Evolutionary conservation across 2,888 invertebrate genomes (phyloP), one percentile per base, ranked within the genome.

Genomic region (Odontomyia ornata): DNA sequence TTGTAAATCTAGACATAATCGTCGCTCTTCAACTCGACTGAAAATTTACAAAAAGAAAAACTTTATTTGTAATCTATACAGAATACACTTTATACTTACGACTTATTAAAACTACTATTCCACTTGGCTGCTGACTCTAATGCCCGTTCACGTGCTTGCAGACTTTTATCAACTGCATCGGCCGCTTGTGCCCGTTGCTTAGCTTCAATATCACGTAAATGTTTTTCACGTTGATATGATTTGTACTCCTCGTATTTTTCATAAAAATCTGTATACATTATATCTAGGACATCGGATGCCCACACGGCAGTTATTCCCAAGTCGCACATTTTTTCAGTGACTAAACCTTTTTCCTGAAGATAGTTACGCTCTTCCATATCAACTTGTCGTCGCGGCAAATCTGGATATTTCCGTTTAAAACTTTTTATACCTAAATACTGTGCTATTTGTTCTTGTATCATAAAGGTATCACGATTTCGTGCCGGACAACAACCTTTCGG

Each of bases 361-460:
- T 93, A 96, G 83, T 95, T 95, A 76, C 96, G 90, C 85, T 99
- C 99, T 80, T 95, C 95, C 88, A 95, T 95, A 81, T 96, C 96
- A 28, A 97, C 92, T 80, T 93, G 89, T 76, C 98, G 90, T 76
- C 98, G 89, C 80, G 92, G 91, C 75, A 96, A 86, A 85, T 96
- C 95, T n/a, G 95, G 94, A 87, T 96, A 96, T 84, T 98, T 97
- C 80, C 99, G 90, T 86, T 98, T 98, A 86, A 99, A 99, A 77
- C 98, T 97, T 84, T 97, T 98, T 43, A 99, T 95, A 52, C 95
- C 95, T 79, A 99, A 89, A 87, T 95, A 98, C 85, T 97, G 95
- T 0, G 97, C 95, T 79, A 99, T 93, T 94, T 91, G 99, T 85
- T 99, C 99, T 87, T 99, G 97, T 77, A 98, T 91, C 94, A 98